Conservation (phyloP, 2,113 vertebrate species). For the Loxodonta africana region DNA sequence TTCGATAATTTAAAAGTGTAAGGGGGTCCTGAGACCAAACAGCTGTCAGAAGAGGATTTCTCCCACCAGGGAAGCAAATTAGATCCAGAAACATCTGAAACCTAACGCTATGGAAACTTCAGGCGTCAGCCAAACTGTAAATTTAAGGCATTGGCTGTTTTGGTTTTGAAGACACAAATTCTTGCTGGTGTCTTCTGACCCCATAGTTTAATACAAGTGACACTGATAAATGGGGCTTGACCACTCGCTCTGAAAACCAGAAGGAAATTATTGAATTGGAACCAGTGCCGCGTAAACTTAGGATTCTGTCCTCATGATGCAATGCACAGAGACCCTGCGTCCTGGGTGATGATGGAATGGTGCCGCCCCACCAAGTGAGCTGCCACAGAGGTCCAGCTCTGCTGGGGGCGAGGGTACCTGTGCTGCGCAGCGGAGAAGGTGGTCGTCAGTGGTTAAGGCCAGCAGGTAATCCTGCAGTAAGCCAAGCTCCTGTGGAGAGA, state of each 20-base stretch:
- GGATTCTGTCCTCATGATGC: background rate
- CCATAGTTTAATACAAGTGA: background rate
- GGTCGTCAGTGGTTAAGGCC: conserved; percentile 96
- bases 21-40: background rate
- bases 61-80: conserved; percentile 4
- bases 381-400: background rate
- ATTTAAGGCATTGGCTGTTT: conserved; percentile 67
- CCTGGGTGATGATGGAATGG: background rate
- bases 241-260: background rate
- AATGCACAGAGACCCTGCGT: background rate
- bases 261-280: background rate
- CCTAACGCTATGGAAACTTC: conserved; percentile 67
- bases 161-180: conserved; percentile 70
- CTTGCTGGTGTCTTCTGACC: conserved; percentile 60
- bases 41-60: conserved; percentile 49
- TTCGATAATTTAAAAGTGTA: background rate
- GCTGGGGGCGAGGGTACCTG: conserved; percentile 88
- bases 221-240: background rate
- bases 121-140: conserved; percentile 32
- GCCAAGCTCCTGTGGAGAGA: conserved; percentile 92
- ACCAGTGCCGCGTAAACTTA: background rate
- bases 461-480: conserved; percentile 96
- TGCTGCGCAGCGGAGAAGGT: conserved; percentile 94
- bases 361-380: accelerated
- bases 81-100: conserved; percentile 53